Evolutionary conservation across 2,113 vertebrate genomes (phyloP), one percentile per base, ranked within the genome.

Genomic region (Alouatta palliata): DNA sequence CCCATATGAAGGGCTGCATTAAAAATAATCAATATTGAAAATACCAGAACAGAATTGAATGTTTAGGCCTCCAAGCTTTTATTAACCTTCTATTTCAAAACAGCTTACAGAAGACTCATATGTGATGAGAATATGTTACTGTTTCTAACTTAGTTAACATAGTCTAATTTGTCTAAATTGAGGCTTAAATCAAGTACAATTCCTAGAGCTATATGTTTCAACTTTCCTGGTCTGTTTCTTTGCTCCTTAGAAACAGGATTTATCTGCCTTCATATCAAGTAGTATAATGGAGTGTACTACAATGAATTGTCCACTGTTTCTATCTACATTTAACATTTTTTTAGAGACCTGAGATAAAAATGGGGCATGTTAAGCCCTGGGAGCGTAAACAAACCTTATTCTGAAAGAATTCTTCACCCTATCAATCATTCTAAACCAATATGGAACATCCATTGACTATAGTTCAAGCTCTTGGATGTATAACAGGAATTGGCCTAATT

Each of bases 261-360:
- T 77, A 61, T 32, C 61, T 45, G 83, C 8, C 20, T 90, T 87
- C n/a, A 1, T 76, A 21, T 27, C 87, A 37, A 70, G n/a, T 89
- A 49, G 23, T 61, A 16, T 77, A 83, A 71, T 47, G 43, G 87
- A 37, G 17, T 54, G 8, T 64, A 64, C 27, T 14, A 32, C 35
- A 23, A 71, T 54, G n/a, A 75, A 61, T 88, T 88, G 16, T 19
- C 73, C 9, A n/a, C 80, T 32, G 35, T 12, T 85, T 73, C 13
- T 94, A 71, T 86, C n/a, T 87, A 83, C 8, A 70, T 40, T 91
- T 66, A 64, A 14, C 19, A 83, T 27, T 23, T 35, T 84, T 73
- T 91, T 87, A 30, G 86, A 64, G 52, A 8, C 13, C 94, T 91
- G 71, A 89, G 32, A 79, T 64, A 40, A 76, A 94, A 92, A 79